A percentile compares a stretch with the other conserved stretches of the same genome.
phyloP scores from a whole-genome alignment of 2,797 vertebrate species.

The Saxicola maurus region DNA sequence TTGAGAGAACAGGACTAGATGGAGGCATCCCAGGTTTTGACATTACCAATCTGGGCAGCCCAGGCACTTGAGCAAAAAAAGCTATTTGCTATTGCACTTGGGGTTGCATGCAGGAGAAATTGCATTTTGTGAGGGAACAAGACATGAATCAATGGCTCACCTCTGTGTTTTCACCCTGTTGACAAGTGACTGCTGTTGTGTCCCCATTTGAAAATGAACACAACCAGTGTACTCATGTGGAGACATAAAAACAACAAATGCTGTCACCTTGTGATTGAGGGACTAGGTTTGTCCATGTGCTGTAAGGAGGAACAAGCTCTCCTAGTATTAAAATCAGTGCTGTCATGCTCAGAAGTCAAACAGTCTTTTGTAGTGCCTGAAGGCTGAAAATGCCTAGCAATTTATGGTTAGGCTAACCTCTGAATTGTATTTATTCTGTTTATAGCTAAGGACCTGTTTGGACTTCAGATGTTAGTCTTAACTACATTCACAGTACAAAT shows the following conservation, averaged over 20 bases:
- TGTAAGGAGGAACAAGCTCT: background rate
- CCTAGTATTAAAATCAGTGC: background rate
- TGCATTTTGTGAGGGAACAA: background rate
- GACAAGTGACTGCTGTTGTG: background rate
- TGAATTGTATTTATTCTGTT: constrained; percentile 18
- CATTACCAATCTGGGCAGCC: background rate
- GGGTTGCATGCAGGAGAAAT: background rate
- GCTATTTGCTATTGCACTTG: background rate
- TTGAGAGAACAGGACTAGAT: background rate
- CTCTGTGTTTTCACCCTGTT: background rate
- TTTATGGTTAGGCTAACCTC: background rate
- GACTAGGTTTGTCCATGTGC: background rate
- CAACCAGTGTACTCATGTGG: background rate
- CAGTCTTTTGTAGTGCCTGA: background rate
- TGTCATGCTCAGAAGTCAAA: background rate
- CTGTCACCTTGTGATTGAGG: background rate
- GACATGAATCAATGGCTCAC: background rate
- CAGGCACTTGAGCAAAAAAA: background rate
- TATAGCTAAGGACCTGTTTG: background rate
- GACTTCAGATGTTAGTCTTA: background rate
- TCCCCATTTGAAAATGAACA: background rate
- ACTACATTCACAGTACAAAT: background rate
- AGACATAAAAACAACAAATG: background rate
- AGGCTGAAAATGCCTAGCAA: background rate
- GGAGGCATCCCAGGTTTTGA: background rate